Percentiles rank a stretch among this genome's conserved stretches.
These are phyloP conservation scores for Halocaridina rubra DNA, from an alignment of 2,888 invertebrate genomes.

Conservation along the genomic window DNA sequence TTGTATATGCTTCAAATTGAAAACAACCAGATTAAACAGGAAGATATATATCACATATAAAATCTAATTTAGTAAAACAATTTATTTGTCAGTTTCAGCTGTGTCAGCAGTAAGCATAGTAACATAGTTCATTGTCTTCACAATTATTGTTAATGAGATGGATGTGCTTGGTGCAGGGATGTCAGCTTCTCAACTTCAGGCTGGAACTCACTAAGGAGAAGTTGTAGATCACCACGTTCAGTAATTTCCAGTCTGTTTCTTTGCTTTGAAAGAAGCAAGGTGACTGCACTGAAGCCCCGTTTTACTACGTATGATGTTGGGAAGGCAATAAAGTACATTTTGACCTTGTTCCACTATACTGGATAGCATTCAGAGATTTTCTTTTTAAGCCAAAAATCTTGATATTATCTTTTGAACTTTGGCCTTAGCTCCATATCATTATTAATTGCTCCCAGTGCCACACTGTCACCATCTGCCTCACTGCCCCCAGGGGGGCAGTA, in stretches of 20 bases:
- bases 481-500: too few relatives aligned
- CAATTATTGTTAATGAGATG: too few relatives aligned
- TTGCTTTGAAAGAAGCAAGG: not conserved
- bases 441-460: too few relatives aligned
- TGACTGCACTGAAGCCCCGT: constrained; percentile 23
- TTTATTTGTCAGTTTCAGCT: too few relatives aligned
- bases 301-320: constrained; percentile 27
- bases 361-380: constrained; percentile 31
- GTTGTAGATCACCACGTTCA: constrained; percentile 5
- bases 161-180: constrained; percentile 5
- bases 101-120: too few relatives aligned
- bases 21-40: too few relatives aligned
- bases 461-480: too few relatives aligned
- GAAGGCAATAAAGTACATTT: constrained; percentile 39
- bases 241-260: not conserved
- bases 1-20: too few relatives aligned
- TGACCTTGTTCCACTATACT: constrained; percentile 34
- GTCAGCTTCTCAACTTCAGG: not conserved
- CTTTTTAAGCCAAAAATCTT: constrained; percentile 38
- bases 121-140: too few relatives aligned
- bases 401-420: constrained; percentile 32
- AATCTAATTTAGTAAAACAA: too few relatives aligned
- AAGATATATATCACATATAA: too few relatives aligned
- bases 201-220: constrained; percentile 12
- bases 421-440: constrained; percentile 31